A percentile compares a stretch with the other conserved stretches of the same genome.
Conservation (phyloP, 2,888 invertebrate genomes). For the Torymus aiolomorphi region DNA sequence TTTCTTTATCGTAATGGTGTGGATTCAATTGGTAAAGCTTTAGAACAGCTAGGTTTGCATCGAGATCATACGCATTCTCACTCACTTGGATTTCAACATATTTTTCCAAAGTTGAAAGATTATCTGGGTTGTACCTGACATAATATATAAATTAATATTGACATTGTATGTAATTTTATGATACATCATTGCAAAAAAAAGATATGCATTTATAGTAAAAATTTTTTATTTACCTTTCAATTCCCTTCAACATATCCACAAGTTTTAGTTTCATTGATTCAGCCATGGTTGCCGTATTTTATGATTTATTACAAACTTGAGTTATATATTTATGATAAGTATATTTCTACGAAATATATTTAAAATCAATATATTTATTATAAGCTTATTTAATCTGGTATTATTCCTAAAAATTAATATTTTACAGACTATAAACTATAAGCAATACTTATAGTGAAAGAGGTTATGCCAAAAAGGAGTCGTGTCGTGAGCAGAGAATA, state of each 20-base stretch:
- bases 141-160: constrained; percentile 32
- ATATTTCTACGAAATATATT: too few relatives aligned
- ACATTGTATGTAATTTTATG: background rate
- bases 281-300: constrained; percentile 78
- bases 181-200: too few relatives aligned
- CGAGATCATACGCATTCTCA: constrained; percentile 96
- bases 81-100: constrained; percentile 95
- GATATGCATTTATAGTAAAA: background rate
- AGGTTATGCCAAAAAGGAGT: too few relatives aligned
- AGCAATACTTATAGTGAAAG: too few relatives aligned
- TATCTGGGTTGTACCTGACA: constrained; percentile 96
- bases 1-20: constrained; percentile 86
- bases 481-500: too few relatives aligned
- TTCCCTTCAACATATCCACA: constrained; percentile 90
- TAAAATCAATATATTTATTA: too few relatives aligned
- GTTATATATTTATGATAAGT: background rate
- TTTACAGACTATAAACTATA: too few relatives aligned
- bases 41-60: constrained; percentile 96
- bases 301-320: constrained; percentile 8
- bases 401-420: too few relatives aligned
- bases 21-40: constrained; percentile 99
- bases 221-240: constrained; percentile 84
- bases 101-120: constrained; percentile 90
- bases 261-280: constrained; percentile 92
- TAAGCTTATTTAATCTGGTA: too few relatives aligned